Evolutionary conservation across 1,140 invertebrate species (phyloP).

Genomic region (Aphelinus certus): DNA sequence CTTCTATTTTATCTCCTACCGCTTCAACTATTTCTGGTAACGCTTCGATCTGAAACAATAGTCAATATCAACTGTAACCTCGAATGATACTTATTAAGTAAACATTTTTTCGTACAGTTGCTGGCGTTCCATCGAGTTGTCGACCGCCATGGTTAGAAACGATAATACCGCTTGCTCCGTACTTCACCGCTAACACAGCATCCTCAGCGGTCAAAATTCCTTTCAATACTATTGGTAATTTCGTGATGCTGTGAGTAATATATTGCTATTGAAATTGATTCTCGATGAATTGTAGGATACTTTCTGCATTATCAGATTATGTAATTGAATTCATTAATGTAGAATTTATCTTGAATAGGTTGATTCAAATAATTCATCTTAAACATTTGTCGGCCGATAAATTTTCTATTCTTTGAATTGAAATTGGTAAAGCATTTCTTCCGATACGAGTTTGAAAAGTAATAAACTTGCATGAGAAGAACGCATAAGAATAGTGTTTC

Average conservation of each 20-base stretch:
- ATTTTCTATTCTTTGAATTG: no score
- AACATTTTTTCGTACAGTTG: constrained; percentile 70
- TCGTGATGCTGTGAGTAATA: constrained; percentile 69
- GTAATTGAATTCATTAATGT: not conserved
- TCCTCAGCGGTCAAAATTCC: constrained; percentile 89
- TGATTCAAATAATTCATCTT: not conserved
- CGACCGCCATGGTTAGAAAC: constrained; percentile 93
- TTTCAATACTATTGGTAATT: constrained; percentile 87
- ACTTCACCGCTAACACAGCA: constrained; percentile 77
- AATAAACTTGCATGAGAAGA: no score
- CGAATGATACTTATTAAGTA: not conserved
- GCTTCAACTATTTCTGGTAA: constrained; percentile 83
- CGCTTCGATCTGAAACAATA: constrained; percentile 78
- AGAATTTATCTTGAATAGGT: not conserved
- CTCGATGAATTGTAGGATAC: no score
- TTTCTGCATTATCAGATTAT: constrained; percentile 39
- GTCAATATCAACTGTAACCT: no score
- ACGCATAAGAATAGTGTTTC: no score
- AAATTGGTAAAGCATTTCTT: no score
- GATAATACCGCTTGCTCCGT: constrained; percentile 80
- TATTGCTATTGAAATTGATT: no score
- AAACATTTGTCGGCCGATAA: no score
- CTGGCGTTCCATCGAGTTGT: constrained; percentile 85
- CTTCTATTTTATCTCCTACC: constrained; percentile 76
- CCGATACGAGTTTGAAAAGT: no score